Evolutionary conservation across 2,888 invertebrate genomes (phyloP).

Genomic region (Cabera pusaria): DNA sequence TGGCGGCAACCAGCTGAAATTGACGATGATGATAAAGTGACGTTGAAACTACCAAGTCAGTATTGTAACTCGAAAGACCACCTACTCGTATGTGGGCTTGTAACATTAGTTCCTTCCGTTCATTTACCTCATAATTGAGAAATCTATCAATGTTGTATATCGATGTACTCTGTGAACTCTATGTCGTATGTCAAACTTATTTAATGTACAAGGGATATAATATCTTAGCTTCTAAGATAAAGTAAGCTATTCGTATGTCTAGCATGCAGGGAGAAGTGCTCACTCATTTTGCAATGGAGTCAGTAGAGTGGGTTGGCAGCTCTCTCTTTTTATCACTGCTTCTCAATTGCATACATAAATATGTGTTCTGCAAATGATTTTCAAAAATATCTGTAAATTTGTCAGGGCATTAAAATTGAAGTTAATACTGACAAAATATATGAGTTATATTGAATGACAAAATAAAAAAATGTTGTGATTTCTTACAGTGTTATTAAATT

Average conservation of each 20-base stretch:
- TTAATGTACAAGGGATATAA: conserved; percentile 32
- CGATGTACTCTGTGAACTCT: conserved; percentile 27
- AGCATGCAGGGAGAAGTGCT: background rate
- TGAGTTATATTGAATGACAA: no score
- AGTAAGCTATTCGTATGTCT: conserved; percentile 19
- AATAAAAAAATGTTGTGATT: no score
- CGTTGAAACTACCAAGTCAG: no score
- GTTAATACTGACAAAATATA: no score
- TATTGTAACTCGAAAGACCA: no score
- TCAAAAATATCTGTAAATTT: no score
- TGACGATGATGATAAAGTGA: no score
- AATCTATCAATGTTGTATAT: conserved; percentile 31
- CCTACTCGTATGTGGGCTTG: no score
- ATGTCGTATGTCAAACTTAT: conserved; percentile 10
- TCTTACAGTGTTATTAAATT: no score
- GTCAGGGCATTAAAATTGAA: no score
- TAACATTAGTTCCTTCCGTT: conserved; percentile 38
- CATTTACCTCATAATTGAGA: conserved; percentile 29
- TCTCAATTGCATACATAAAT: conserved; percentile 39
- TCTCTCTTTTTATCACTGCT: conserved; percentile 37
- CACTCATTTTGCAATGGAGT: background rate
- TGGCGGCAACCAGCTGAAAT: no score
- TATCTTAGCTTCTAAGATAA: conserved; percentile 25
- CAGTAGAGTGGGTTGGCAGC: background rate
- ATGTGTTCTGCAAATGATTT: no score